Conservation (phyloP, 2,888 invertebrate genomes). For the Blastobasis lacticolella region DNA sequence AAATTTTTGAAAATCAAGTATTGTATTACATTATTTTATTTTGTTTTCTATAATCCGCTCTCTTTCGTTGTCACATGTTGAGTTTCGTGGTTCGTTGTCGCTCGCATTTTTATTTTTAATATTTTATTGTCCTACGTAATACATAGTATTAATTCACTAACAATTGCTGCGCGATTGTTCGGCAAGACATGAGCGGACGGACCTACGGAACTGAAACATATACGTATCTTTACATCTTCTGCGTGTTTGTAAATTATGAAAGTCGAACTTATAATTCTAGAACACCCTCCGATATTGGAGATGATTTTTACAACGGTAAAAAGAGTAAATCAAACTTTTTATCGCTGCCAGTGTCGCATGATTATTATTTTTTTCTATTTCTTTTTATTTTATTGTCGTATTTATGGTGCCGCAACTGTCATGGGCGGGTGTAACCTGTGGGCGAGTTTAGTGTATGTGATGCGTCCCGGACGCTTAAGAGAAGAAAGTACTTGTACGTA, state of each 20-base stretch:
- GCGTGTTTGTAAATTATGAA: too few relatives aligned
- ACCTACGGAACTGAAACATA: not conserved
- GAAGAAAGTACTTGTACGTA: conserved; percentile 17
- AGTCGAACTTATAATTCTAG: too few relatives aligned
- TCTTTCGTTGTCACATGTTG: not conserved
- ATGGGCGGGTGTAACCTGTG: conserved; percentile 26
- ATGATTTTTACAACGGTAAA: not conserved
- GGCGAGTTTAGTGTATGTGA: conserved; percentile 22
- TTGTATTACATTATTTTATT: conserved; percentile 1
- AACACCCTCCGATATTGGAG: conserved; percentile 5
- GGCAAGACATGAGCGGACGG: conserved; percentile 16
- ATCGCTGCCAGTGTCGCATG: conserved; percentile 36
- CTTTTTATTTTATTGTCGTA: conserved; percentile 6
- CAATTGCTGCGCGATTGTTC: conserved; percentile 41
- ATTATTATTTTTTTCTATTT: conserved; percentile 15
- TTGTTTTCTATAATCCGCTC: not conserved
- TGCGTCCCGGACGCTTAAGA: conserved; percentile 12
- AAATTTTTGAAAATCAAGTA: conserved; percentile 29
- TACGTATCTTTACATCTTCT: conserved; percentile 2
- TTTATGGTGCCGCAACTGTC: too few relatives aligned
- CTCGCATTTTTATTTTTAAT: not conserved
- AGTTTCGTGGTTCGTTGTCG: not conserved
- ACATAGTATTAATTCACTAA: conserved; percentile 4
- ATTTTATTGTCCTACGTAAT: not conserved
- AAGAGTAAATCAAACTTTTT: conserved; percentile 13